A percentile compares a stretch with the other conserved stretches of the same genome.
Conservation (phyloP, 2,797 vertebrate species). For the Melanotaenia trifasciata region DNA sequence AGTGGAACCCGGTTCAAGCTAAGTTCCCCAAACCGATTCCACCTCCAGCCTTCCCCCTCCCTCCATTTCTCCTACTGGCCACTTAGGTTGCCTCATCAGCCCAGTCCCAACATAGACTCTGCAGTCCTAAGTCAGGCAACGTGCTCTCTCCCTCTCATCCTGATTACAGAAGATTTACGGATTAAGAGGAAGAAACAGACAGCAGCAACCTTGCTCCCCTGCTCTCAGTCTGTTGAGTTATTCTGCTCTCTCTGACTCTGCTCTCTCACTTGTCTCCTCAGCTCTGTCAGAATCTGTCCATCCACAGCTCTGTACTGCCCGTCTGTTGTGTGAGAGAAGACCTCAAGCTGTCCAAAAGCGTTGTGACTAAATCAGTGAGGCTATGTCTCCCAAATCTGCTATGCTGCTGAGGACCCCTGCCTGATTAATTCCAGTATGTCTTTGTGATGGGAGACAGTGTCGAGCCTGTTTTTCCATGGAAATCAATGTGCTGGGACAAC, state of each 20-base stretch:
- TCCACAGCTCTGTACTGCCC: slow-evolving; percentile 53
- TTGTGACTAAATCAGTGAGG: slow-evolving; percentile 52
- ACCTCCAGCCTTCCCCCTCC: slow-evolving; percentile 56
- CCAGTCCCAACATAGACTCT: slow-evolving; percentile 78
- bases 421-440: slow-evolving; percentile 47
- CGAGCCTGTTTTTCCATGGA: slow-evolving; percentile 53
- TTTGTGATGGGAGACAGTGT: slow-evolving; percentile 28
- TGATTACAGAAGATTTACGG: slow-evolving; percentile 87
- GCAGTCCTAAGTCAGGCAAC: slow-evolving; percentile 78
- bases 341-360: slow-evolving; percentile 41
- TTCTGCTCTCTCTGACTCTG: slow-evolving; percentile 32
- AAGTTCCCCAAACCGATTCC: slow-evolving; percentile 53
- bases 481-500: slow-evolving; percentile 61
- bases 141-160: slow-evolving; percentile 81
- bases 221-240: slow-evolving; percentile 56
- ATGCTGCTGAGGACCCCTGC: slow-evolving; percentile 42
- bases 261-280: slow-evolving; percentile 37
- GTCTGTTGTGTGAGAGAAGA: slow-evolving; percentile 71
- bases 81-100: slow-evolving; percentile 65
- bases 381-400: slow-evolving; percentile 45
- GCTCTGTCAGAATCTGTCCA: slow-evolving; percentile 45
- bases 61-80: slow-evolving; percentile 58
- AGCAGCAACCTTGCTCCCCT: slow-evolving; percentile 67
- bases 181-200: slow-evolving; percentile 81
- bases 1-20: slow-evolving; percentile 50